Percentiles rank a stretch among this genome's conserved stretches.
These are phyloP conservation scores for Aix galericulata DNA, from an alignment of 2,113 vertebrate genomes.

Conservation along the genomic window DNA sequence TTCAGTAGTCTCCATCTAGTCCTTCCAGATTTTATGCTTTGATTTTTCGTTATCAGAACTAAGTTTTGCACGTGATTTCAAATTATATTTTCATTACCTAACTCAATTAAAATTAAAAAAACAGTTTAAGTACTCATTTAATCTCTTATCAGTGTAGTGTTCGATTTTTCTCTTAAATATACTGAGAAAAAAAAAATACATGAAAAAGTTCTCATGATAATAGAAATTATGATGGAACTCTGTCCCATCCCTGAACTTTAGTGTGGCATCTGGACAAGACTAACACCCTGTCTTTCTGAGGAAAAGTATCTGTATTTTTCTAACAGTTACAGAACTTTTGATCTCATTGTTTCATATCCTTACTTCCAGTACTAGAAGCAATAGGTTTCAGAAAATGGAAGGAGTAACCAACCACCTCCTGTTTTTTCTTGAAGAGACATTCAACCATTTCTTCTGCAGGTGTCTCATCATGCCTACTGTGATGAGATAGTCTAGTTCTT, in stretches of 20 bases:
- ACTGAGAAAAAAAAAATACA: not conserved
- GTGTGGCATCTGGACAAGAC: not conserved
- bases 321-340: not conserved
- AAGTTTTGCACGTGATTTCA: not conserved
- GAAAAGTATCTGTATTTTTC: not conserved
- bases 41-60: not conserved
- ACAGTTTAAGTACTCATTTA: not conserved
- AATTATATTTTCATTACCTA: not conserved
- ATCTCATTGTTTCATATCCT: not conserved
- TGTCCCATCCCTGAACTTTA: not conserved
- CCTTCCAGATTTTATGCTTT: constrained; percentile 9
- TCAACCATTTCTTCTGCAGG: not conserved
- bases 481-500: not conserved
- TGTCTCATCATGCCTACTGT: not conserved
- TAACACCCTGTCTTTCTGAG: not conserved
- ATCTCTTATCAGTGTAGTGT: not conserved
- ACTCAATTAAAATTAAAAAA: not conserved
- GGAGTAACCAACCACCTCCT: not conserved
- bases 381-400: not conserved
- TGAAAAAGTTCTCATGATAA: not conserved
- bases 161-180: not conserved
- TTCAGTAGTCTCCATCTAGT: not conserved
- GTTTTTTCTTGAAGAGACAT: not conserved
- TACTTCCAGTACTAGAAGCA: not conserved
- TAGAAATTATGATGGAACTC: not conserved